Conservation (phyloP, 2,888 invertebrate genomes). For the Scaptomyza cyrtandrae region DNA sequence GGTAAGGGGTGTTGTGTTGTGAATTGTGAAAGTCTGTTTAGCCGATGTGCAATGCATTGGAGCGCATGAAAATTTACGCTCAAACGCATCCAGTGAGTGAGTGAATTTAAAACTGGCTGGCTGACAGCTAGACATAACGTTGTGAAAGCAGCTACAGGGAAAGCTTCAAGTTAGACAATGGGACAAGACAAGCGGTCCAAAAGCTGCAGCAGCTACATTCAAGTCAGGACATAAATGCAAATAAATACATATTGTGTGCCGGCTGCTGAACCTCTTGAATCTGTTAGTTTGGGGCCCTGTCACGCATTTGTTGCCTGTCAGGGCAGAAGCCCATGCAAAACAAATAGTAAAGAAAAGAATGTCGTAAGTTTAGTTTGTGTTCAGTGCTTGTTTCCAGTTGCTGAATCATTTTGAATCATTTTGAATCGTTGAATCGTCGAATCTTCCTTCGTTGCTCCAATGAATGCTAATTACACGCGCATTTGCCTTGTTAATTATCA, state of each 20-base stretch:
- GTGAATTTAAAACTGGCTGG: slow-evolving; percentile 61
- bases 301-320: slow-evolving; percentile 49
- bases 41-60: slow-evolving; percentile 60
- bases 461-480: slow-evolving; percentile 80
- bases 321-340: slow-evolving; percentile 9
- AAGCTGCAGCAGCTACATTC: slow-evolving; percentile 32
- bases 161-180: slow-evolving; percentile 61
- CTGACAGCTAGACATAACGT: slow-evolving; percentile 35
- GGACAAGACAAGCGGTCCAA: slow-evolving; percentile 41
- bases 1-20: no score
- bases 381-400: slow-evolving; percentile 13
- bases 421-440: not conserved
- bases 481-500: slow-evolving; percentile 82
- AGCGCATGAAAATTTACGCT: slow-evolving; percentile 71
- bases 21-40: slow-evolving; percentile 61
- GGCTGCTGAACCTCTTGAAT: slow-evolving; percentile 8
- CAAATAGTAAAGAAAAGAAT: not conserved
- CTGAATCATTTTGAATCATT: slow-evolving; percentile 5
- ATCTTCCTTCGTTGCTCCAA: slow-evolving; percentile 45
- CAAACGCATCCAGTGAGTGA: slow-evolving; percentile 67
- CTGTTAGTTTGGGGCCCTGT: slow-evolving; percentile 7
- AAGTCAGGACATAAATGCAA: slow-evolving; percentile 65
- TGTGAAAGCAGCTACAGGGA: not conserved
- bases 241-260: slow-evolving; percentile 62
- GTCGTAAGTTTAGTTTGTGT: not conserved